phyloP scores from a whole-genome alignment of 2,797 vertebrate species.

The Myotis planiceps region DNA sequence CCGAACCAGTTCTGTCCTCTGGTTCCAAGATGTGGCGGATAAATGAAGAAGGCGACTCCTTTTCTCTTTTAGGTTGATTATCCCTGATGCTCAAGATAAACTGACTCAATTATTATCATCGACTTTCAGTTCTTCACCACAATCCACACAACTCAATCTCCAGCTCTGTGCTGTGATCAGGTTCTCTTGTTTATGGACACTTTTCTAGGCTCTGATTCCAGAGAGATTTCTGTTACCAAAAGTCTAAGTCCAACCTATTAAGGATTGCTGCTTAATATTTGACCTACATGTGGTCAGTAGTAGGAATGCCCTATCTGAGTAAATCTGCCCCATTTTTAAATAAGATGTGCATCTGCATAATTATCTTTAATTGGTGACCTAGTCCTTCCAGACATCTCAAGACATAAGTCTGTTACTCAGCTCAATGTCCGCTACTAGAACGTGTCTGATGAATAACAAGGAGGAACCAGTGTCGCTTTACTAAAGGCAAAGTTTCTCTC shows the following conservation, averaged over 20 bases:
- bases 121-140: slow-evolving; percentile 65
- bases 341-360: background rate
- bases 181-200: background rate
- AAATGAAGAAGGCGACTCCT: slow-evolving; percentile 43
- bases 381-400: background rate
- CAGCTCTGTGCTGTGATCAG: background rate
- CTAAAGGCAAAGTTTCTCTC: background rate
- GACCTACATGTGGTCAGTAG: background rate
- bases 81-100: slow-evolving; percentile 69
- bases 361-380: background rate
- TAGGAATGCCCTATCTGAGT: background rate
- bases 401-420: background rate
- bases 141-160: slow-evolving; percentile 62
- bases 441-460: background rate
- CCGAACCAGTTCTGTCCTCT: background rate
- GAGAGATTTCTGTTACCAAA: slow-evolving; percentile 11
- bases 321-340: background rate
- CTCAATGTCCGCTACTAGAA: background rate
- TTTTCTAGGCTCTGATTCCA: slow-evolving; percentile 11
- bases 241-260: background rate
- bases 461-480: background rate
- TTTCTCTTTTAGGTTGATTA: slow-evolving; percentile 71
- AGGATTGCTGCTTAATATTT: background rate
- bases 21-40: slow-evolving; percentile 47
- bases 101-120: slow-evolving; percentile 67